Percentiles rank a stretch among this genome's conserved stretches.
Evolutionary conservation across 2,797 vertebrate genomes (phyloP).

Genomic region (Botia kubotai): DNA sequence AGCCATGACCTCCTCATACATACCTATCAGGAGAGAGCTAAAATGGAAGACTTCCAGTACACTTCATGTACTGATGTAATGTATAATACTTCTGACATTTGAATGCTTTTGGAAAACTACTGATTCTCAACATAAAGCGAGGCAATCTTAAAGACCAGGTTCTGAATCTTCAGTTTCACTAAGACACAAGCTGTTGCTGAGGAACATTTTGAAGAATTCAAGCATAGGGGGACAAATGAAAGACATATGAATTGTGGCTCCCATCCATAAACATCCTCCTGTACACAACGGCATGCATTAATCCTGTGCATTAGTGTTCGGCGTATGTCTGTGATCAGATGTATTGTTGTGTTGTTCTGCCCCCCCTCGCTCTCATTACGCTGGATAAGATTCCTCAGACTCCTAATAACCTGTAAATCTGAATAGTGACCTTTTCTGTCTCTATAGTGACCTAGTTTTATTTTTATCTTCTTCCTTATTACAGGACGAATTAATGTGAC

Average conservation of each 20-base stretch:
- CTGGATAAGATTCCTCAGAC: conserved; percentile 24
- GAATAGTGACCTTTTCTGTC: conserved; percentile 34
- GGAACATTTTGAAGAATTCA: not conserved
- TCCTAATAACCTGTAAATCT: conserved; percentile 29
- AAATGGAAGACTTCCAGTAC: not conserved
- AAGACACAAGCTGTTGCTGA: not conserved
- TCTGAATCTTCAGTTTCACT: not conserved
- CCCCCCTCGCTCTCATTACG: conserved; percentile 22
- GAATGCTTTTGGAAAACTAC: conserved; percentile 33
- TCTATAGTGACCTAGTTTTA: conserved; percentile 15
- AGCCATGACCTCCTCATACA: conserved; percentile 3
- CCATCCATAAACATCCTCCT: not conserved
- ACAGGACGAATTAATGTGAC: conserved; percentile 25
- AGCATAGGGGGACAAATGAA: not conserved
- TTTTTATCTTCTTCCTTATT: conserved; percentile 32
- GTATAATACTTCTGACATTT: not conserved
- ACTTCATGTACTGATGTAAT: not conserved
- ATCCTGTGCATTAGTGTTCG: not conserved
- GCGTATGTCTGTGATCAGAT: not conserved
- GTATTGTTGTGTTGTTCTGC: conserved; percentile 17
- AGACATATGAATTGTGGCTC: not conserved
- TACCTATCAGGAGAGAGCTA: not conserved
- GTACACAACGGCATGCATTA: not conserved
- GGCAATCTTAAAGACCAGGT: not conserved
- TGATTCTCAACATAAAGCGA: conserved; percentile 6